Conservation (phyloP, 2,888 invertebrate species). For the Zygogramma bicolorata region DNA sequence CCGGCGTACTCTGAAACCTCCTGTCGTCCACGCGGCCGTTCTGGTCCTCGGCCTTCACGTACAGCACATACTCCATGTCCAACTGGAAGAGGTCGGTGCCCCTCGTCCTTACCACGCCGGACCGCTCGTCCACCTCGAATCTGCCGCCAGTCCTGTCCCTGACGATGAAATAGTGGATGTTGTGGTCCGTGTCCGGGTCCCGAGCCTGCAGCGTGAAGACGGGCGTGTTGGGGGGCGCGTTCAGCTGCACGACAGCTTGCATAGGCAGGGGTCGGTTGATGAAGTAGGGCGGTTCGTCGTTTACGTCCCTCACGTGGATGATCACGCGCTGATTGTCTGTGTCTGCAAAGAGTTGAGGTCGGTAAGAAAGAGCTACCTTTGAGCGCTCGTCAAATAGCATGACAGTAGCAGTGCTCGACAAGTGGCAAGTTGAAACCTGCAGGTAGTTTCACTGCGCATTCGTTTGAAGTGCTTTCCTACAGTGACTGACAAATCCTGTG, state of each 20-base stretch:
- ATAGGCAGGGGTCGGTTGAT: slow-evolving; percentile 97
- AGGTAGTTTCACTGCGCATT: too few relatives aligned
- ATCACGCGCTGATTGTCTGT: slow-evolving; percentile 96
- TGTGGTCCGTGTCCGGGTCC: slow-evolving; percentile 96
- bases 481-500: too few relatives aligned
- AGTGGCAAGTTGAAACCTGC: too few relatives aligned
- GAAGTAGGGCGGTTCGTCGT: slow-evolving; percentile 97
- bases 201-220: slow-evolving; percentile 97
- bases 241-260: slow-evolving; percentile 96
- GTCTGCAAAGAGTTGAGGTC: slow-evolving; percentile 70
- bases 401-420: too few relatives aligned
- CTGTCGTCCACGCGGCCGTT: slow-evolving; percentile 93
- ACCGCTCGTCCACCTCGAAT: slow-evolving; percentile 66
- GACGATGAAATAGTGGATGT: slow-evolving; percentile 96
- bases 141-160: slow-evolving; percentile 84
- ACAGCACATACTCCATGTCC: slow-evolving; percentile 96
- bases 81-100: slow-evolving; percentile 93
- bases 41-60: slow-evolving; percentile 96
- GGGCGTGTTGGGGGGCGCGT: slow-evolving; percentile 94
- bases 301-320: slow-evolving; percentile 94
- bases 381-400: too few relatives aligned
- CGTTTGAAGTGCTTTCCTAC: too few relatives aligned
- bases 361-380: too few relatives aligned
- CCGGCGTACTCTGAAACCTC: slow-evolving; percentile 90
- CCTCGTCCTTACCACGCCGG: slow-evolving; percentile 91